A percentile compares a stretch with the other conserved stretches of the same genome.
These are phyloP conservation scores for Melanotus villosus DNA, from an alignment of 2,888 invertebrate species.

Conservation along the genomic window DNA sequence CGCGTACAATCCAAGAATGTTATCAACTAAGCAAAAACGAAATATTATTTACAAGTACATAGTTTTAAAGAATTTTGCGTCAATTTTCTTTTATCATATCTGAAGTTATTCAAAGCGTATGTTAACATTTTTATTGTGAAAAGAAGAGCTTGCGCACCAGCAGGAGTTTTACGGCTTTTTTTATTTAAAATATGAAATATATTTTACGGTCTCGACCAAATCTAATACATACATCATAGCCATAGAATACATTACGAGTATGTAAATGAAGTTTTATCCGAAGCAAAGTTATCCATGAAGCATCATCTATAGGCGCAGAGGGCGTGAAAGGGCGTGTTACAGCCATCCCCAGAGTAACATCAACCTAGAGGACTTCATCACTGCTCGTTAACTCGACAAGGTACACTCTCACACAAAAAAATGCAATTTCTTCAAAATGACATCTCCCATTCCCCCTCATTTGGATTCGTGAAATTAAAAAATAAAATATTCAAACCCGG, in stretches of 20 bases:
- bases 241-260: slow-evolving; percentile 44
- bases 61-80: too few species aligned
- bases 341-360: slow-evolving; percentile 53
- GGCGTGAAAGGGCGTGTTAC: slow-evolving; percentile 49
- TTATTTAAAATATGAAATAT: slow-evolving; percentile 38
- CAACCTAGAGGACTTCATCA: slow-evolving; percentile 57
- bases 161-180: slow-evolving; percentile 9
- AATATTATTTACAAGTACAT: too few species aligned
- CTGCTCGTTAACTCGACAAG: slow-evolving; percentile 54
- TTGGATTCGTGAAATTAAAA: slow-evolving; percentile 33
- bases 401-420: slow-evolving; percentile 37
- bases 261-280: slow-evolving; percentile 48
- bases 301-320: slow-evolving; percentile 46
- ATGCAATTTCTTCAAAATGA: slow-evolving; percentile 24
- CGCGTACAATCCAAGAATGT: too few species aligned
- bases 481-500: slow-evolving; percentile 32
- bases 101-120: too few species aligned
- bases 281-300: slow-evolving; percentile 46
- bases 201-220: slow-evolving; percentile 36
- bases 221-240: slow-evolving; percentile 45
- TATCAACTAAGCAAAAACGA: too few species aligned
- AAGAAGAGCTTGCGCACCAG: too few species aligned
- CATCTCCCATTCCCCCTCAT: slow-evolving; percentile 24
- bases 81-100: too few species aligned
- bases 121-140: too few species aligned